A percentile compares a stretch with the other conserved stretches of the same genome.
These are phyloP conservation scores for mouse (Mus musculus) DNA, from an alignment of 2,113 vertebrate genomes.

Conservation along the genomic window DNA sequence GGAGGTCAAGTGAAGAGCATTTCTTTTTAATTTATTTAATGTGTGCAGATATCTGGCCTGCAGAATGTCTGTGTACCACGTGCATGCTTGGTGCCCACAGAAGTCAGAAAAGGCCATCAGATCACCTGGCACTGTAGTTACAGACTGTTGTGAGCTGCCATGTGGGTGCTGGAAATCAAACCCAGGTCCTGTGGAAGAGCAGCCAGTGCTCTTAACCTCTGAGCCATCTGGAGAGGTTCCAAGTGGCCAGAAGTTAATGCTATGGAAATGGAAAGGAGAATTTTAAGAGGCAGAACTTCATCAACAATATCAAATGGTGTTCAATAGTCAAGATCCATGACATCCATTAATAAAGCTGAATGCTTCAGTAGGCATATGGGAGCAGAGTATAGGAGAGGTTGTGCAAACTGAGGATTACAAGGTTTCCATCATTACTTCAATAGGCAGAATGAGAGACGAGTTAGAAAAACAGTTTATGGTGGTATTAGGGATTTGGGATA, in stretches of 20 bases:
- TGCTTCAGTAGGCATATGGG: constrained; percentile 4
- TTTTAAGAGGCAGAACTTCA: constrained; percentile 12
- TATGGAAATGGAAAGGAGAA: not conserved
- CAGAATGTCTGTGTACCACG: not conserved
- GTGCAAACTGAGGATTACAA: not conserved
- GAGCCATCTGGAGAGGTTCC: not conserved
- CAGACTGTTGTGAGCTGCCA: not conserved
- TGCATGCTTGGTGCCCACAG: not conserved
- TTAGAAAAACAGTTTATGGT: constrained; percentile 15
- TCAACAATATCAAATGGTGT: not conserved
- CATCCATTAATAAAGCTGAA: not conserved
- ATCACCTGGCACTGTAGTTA: not conserved
- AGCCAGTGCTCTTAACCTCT: not conserved
- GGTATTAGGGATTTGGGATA: not conserved
- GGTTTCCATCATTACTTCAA: not conserved
- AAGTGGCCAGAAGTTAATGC: not conserved
- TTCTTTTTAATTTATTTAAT: not conserved
- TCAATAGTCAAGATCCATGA: not conserved
- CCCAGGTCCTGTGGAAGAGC: not conserved
- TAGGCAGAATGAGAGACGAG: not conserved
- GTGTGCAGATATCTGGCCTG: not conserved
- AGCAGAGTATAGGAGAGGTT: not conserved
- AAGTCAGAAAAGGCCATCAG: not conserved
- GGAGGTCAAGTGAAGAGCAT: not conserved
- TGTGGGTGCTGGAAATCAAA: not conserved